Conservation (phyloP, 2,888 invertebrate genomes). For the Pseudococcus viburni region DNA sequence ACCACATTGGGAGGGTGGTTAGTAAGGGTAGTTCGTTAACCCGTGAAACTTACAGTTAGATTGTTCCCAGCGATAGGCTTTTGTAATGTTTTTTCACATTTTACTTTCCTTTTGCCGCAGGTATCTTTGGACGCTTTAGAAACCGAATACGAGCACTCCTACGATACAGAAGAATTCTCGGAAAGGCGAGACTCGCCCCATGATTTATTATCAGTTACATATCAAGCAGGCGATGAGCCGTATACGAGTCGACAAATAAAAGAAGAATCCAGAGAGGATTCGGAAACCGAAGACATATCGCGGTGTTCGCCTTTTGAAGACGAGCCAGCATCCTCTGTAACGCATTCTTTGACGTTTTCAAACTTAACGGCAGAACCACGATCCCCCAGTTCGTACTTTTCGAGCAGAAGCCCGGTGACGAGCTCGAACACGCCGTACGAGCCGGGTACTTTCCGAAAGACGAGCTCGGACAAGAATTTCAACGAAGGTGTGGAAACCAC, state of each 20-base stretch:
- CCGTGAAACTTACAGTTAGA: background rate
- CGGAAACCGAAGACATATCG: background rate
- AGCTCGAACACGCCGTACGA: slow-evolving; percentile 13
- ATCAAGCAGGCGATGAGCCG: background rate
- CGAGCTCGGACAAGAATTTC: slow-evolving; percentile 18
- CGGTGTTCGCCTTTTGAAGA: slow-evolving; percentile 24
- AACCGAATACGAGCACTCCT: background rate
- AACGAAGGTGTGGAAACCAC: background rate
- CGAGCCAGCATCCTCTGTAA: background rate
- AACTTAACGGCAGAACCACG: background rate
- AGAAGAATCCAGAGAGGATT: slow-evolving; percentile 41
- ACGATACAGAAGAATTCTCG: slow-evolving; percentile 6
- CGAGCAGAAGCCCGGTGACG: slow-evolving; percentile 20
- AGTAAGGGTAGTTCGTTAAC: background rate
- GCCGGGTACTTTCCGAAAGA: background rate
- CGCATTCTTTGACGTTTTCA: slow-evolving; percentile 40
- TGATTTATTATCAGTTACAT: slow-evolving; percentile 18
- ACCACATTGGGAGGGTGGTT: background rate
- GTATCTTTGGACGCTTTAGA: slow-evolving; percentile 37
- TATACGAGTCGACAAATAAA: slow-evolving; percentile 18
- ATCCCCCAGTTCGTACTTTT: slow-evolving; percentile 13
- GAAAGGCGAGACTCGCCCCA: background rate
- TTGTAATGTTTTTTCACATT: background rate
- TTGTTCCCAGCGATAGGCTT: background rate
- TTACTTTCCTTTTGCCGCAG: background rate